These are phyloP conservation scores for Sebastes jordani DNA, from an alignment of 2,797 vertebrate species.

Conservation along the genomic window DNA sequence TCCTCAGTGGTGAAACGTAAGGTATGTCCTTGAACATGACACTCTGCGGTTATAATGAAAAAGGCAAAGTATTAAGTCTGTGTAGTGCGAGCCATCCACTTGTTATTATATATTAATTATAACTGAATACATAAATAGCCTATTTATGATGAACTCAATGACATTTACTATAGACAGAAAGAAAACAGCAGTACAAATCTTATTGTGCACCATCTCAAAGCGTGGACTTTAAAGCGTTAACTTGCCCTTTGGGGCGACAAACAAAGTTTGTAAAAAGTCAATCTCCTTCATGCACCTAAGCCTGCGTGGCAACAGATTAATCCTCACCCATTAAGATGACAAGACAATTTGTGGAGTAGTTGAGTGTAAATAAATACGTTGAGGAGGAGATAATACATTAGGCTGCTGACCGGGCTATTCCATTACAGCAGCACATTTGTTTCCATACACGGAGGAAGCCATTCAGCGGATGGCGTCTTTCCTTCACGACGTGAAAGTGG, in stretches of 20 bases:
- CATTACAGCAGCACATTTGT: conserved; percentile 86
- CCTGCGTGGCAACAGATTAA: conserved; percentile 84
- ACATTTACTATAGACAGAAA: conserved; percentile 1
- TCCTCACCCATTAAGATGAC: conserved; percentile 86
- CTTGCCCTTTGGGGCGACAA: conserved; percentile 65
- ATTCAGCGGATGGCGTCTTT: conserved; percentile 71
- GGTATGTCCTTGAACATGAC: conserved; percentile 74
- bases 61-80: conserved; percentile 21
- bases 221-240: conserved; percentile 61
- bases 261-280: conserved; percentile 80
- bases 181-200: conserved; percentile 1
- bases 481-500: conserved; percentile 79
- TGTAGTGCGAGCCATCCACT: not conserved
- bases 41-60: conserved; percentile 50
- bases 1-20: conserved; percentile 52
- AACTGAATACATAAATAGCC: conserved; percentile 9
- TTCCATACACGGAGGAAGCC: conserved; percentile 79
- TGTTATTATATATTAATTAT: conserved; percentile 32
- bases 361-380: conserved; percentile 88
- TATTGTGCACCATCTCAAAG: not conserved
- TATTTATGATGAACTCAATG: conserved; percentile 15
- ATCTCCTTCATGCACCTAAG: conserved; percentile 81
- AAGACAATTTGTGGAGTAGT: conserved; percentile 87
- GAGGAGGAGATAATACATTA: conserved; percentile 88
- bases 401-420: conserved; percentile 82